Percentiles rank a stretch among this genome's conserved stretches.
phyloP scores from a whole-genome alignment of 2,113 vertebrate species.

The Catharus fuscescens region DNA sequence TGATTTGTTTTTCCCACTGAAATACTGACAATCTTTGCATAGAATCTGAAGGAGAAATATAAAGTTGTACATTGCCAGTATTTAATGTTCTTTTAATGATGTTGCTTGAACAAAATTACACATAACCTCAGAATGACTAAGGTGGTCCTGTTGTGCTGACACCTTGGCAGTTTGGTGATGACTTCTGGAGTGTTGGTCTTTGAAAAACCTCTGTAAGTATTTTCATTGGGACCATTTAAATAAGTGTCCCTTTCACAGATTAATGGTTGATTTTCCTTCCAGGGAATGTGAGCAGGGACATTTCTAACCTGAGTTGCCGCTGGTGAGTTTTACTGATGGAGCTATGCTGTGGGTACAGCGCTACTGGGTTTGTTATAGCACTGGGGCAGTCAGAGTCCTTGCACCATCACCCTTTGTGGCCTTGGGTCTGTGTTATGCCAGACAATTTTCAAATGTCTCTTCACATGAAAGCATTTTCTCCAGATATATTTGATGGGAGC shows the following conservation, averaged over 20 bases:
- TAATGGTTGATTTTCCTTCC: not conserved
- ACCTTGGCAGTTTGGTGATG: not conserved
- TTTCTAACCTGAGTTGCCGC: not conserved
- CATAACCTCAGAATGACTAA: not conserved
- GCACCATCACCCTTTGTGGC: not conserved
- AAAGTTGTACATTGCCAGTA: not conserved
- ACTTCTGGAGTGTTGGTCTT: not conserved
- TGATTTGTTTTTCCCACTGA: not conserved
- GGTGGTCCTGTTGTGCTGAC: fast-evolving
- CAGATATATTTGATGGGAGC: not conserved
- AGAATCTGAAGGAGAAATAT: not conserved
- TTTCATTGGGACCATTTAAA: not conserved
- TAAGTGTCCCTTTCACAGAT: not conserved
- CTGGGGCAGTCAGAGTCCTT: fast-evolving
- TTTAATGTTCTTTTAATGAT: not conserved
- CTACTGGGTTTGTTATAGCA: not conserved
- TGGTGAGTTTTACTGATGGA: not conserved
- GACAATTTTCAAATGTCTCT: not conserved
- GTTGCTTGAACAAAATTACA: not conserved
- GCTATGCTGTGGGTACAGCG: fast-evolving
- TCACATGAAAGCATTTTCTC: not conserved
- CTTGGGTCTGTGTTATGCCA: not conserved
- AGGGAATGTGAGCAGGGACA: not conserved
- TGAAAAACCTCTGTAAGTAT: not conserved
- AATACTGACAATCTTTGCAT: not conserved